Percentiles rank a stretch among this genome's conserved stretches.
phyloP scores from a whole-genome alignment of 2,113 vertebrate species.

The Sinosuthora webbiana region DNA sequence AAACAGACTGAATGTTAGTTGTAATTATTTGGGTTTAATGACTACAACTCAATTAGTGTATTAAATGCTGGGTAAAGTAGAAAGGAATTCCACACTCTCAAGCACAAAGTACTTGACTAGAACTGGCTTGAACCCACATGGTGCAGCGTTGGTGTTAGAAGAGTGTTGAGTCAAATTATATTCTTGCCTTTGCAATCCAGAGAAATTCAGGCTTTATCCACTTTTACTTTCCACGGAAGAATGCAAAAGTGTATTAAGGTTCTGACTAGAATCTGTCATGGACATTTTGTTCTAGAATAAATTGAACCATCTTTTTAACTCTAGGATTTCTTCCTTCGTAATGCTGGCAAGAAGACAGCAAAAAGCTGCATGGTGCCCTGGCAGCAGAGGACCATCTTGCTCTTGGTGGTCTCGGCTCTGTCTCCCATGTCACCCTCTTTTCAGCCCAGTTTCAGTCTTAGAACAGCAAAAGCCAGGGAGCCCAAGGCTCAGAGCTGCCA shows the following conservation, averaged over 20 bases:
- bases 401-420: not conserved
- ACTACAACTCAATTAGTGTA: not conserved
- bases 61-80: not conserved
- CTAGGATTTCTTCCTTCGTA: not conserved
- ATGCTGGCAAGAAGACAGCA: not conserved
- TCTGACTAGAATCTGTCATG: not conserved
- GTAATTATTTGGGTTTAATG: not conserved
- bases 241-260: not conserved
- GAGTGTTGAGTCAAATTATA: not conserved
- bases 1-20: not conserved
- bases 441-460: not conserved
- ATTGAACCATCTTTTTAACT: not conserved
- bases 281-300: not conserved
- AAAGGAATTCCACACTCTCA: not conserved
- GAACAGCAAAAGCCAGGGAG: not conserved
- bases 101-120: not conserved
- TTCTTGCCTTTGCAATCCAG: not conserved
- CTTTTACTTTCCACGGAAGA: not conserved
- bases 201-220: not conserved
- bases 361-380: not conserved
- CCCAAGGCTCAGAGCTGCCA: not conserved
- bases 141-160: not conserved
- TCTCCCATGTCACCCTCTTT: not conserved
- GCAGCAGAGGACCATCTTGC: not conserved
- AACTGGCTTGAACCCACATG: not conserved